These are phyloP conservation scores for Pteronotus mesoamericanus DNA, from an alignment of 2,797 vertebrate species.

Conservation along the genomic window DNA sequence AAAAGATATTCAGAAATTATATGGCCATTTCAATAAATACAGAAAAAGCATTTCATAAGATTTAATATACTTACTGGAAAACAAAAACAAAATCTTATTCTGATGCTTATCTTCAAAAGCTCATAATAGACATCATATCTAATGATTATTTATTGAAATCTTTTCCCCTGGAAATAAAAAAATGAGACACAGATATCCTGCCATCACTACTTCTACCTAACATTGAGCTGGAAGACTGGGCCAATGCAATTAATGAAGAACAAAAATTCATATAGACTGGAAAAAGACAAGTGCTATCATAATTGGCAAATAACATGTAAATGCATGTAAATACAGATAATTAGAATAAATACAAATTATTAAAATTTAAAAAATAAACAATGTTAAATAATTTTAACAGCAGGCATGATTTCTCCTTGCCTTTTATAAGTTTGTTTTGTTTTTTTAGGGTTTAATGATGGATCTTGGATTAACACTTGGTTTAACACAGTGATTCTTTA, in stretches of 20 bases:
- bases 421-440: not conserved
- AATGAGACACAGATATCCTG: not conserved
- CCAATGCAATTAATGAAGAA: not conserved
- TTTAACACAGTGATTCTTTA: not conserved
- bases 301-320: not conserved
- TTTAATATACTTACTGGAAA: not conserved
- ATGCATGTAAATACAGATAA: not conserved
- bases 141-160: not conserved
- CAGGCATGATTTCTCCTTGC: not conserved
- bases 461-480: not conserved
- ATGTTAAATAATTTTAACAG: not conserved
- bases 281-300: not conserved
- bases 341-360: not conserved
- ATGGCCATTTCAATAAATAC: not conserved
- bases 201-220: not conserved
- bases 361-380: not conserved
- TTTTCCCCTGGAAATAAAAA: not conserved
- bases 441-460: not conserved
- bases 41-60: not conserved
- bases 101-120: not conserved
- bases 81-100: not conserved
- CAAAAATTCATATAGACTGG: not conserved
- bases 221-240: not conserved
- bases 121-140: not conserved
- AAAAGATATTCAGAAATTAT: slow-evolving; percentile 14